Percentiles rank a stretch among this genome's conserved stretches.
Conservation (phyloP, 53 echinoderm and acorn worm genomes). For the Actinopyga echinites region DNA sequence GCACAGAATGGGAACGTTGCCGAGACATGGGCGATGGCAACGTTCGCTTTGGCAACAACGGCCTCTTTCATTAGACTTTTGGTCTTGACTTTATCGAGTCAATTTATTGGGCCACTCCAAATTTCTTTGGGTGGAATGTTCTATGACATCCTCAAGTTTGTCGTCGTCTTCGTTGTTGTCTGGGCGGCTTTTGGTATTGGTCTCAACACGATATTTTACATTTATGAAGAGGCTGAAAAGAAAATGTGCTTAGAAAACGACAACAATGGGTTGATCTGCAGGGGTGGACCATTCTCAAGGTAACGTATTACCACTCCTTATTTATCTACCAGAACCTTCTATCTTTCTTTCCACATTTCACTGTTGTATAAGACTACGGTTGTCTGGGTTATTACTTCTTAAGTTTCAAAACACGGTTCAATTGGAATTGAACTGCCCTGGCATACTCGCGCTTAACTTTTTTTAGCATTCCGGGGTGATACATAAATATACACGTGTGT, state of each 20-base stretch:
- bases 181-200: conserved; percentile 98
- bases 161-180: conserved; percentile 89
- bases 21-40: conserved; percentile 36
- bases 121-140: conserved; percentile 94
- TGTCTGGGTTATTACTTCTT: too few relatives aligned
- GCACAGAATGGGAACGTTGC: neutral
- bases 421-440: too few relatives aligned
- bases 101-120: conserved; percentile 90
- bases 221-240: conserved; percentile 70
- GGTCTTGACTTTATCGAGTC: conserved; percentile 67
- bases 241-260: conserved; percentile 45
- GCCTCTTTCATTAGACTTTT: conserved; percentile 85
- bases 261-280: conserved; percentile 36
- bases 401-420: too few relatives aligned
- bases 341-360: too few relatives aligned
- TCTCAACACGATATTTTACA: conserved; percentile 85
- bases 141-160: conserved; percentile 86
- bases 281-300: conserved; percentile 75
- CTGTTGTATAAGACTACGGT: too few relatives aligned
- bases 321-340: too few relatives aligned
- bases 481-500: too few relatives aligned
- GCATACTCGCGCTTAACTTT: too few relatives aligned
- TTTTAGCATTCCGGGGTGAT: too few relatives aligned
- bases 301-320: conserved; percentile 57
- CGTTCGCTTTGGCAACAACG: conserved; percentile 82